Conservation (phyloP, 2,797 vertebrate species). For the Pipistrellus pipistrellus region DNA sequence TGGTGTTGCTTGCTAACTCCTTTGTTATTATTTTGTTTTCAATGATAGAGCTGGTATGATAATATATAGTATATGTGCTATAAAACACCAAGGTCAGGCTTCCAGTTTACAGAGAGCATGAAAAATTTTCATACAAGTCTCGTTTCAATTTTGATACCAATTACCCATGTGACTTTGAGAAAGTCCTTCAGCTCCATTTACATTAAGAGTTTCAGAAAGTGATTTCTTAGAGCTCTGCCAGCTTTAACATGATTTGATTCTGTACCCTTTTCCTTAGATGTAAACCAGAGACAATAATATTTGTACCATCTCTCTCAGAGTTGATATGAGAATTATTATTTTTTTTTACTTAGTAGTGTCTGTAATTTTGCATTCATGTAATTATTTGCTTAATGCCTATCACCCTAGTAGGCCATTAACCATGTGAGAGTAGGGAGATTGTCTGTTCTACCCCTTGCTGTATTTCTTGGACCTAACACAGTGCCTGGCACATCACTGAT, state of each 20-base stretch:
- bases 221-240: not conserved
- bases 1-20: not conserved
- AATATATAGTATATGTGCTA: not conserved
- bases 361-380: not conserved
- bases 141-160: conserved; percentile 12
- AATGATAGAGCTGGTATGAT: not conserved
- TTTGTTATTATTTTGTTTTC: conserved; percentile 41
- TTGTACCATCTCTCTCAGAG: not conserved
- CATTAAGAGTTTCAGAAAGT: conserved; percentile 12
- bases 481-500: not conserved
- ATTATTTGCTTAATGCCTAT: not conserved
- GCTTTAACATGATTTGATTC: not conserved
- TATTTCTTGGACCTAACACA: not conserved
- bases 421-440: not conserved
- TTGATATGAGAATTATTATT: not conserved
- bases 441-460: not conserved
- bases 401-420: not conserved
- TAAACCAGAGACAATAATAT: conserved; percentile 26
- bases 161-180: conserved; percentile 43
- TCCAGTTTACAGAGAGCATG: conserved; percentile 30
- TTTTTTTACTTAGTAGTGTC: not conserved
- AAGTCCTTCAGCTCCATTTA: conserved; percentile 45
- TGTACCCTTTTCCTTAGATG: not conserved
- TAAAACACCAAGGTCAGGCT: conserved; percentile 54
- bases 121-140: conserved; percentile 49